Conservation (phyloP, 2,113 vertebrate species). For the Tupaia tana region DNA sequence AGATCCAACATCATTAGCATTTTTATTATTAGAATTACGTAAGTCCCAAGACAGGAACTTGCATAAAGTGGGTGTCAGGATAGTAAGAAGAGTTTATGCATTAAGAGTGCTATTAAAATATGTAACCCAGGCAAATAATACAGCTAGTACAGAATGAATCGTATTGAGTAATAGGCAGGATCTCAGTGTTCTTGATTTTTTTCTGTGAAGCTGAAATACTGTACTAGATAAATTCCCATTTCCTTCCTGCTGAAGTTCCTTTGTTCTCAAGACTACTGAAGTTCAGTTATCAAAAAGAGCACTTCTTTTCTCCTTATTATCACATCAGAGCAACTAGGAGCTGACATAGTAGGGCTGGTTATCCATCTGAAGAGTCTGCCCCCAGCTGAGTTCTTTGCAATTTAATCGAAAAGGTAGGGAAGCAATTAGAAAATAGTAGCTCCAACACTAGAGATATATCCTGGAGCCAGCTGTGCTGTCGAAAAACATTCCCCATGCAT, state of each 20-base stretch:
- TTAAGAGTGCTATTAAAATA: neutral
- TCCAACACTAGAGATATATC: constrained; percentile 54
- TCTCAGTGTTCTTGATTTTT: neutral
- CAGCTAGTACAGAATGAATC: neutral
- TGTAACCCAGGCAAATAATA: neutral
- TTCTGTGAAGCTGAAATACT: neutral
- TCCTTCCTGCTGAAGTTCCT: neutral
- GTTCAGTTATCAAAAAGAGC: neutral
- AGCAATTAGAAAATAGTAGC: constrained; percentile 75
- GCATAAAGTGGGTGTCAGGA: neutral
- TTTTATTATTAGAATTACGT: neutral
- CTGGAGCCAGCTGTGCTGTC: constrained; percentile 71
- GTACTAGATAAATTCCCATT: neutral
- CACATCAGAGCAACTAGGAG: constrained; percentile 55
- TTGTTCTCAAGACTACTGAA: neutral
- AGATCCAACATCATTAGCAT: neutral
- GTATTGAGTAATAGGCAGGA: neutral
- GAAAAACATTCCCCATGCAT: constrained; percentile 62
- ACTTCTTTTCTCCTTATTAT: constrained; percentile 53
- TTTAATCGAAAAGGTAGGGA: constrained; percentile 73
- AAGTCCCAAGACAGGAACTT: neutral
- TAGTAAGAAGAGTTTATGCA: neutral
- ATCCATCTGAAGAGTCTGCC: constrained; percentile 67
- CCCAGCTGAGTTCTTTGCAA: constrained; percentile 44
- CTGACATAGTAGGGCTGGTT: constrained; percentile 69